These are phyloP conservation scores for Orussus abietinus DNA, from an alignment of 1,140 invertebrate species.

Conservation along the genomic window DNA sequence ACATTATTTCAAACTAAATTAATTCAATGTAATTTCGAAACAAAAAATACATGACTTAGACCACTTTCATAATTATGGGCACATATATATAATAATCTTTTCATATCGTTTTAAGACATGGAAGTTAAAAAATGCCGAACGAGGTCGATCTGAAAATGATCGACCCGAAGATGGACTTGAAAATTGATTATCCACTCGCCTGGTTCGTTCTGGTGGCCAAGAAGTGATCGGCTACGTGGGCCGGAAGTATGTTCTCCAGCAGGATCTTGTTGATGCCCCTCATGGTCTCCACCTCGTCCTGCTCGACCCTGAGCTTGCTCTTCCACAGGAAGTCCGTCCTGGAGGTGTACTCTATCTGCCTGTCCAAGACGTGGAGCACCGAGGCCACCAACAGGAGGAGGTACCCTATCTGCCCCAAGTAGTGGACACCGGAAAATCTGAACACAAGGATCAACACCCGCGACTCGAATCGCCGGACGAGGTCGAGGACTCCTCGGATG, in stretches of 20 bases:
- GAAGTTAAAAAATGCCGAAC: too few species aligned
- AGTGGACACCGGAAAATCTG: slow-evolving; percentile 64
- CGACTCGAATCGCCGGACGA: not conserved
- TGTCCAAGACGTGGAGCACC: slow-evolving; percentile 74
- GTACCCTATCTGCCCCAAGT: slow-evolving; percentile 63
- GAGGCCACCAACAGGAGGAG: slow-evolving; percentile 60
- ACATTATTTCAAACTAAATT: too few species aligned
- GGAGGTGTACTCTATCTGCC: slow-evolving; percentile 82
- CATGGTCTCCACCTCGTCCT: slow-evolving; percentile 93
- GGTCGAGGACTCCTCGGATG: not conserved
- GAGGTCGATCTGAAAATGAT: too few species aligned
- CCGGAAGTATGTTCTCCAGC: slow-evolving; percentile 94
- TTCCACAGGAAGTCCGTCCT: slow-evolving; percentile 90
- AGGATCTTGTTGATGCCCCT: slow-evolving; percentile 91
- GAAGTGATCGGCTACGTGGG: slow-evolving; percentile 93
- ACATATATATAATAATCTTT: too few species aligned
- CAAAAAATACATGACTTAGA: too few species aligned
- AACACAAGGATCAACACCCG: too few species aligned
- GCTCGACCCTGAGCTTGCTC: slow-evolving; percentile 84
- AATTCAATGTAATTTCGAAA: too few species aligned
- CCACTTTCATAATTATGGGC: too few species aligned
- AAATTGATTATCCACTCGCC: too few species aligned
- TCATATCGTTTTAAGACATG: too few species aligned
- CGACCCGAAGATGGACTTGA: too few species aligned
- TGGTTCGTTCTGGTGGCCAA: slow-evolving; percentile 64